Evolutionary conservation across 2,797 vertebrate species (phyloP), one percentile per base, ranked within the genome.

Genomic region (Rhinichthys osculus): DNA sequence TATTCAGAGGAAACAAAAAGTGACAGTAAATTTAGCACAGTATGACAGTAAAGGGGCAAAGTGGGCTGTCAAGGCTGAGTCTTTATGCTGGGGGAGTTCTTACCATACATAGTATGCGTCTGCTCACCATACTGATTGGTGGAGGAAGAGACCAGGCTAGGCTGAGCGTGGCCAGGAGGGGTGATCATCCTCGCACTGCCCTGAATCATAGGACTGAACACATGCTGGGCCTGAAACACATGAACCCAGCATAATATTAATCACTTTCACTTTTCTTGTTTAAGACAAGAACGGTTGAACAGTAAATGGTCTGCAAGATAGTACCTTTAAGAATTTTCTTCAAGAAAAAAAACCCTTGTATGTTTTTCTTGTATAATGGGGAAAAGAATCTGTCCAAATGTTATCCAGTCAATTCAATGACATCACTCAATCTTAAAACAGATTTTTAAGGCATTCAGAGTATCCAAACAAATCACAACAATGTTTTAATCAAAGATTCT

Each of bases 91-190:
- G 14, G 3, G 33, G n/a, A 10, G 33, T 85, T 95, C 97, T 89
- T 98, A 99, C 98, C 98, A 96, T 99, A 99, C 98, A 99, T 99
- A 85, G 98, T 97, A 95, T 99, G 98, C 82, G 98, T 98, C 97
- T 99, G 98, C 93, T 99, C 98, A 88, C 96, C 97, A 91, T 98
- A 99, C 94, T 99, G 98, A 88, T 96, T 94, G 86, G 97, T 97
- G 44, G 98, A 96, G 82, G 98, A 98, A 14, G 98, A 98, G 67
- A 98, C 98, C 73, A 99, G 94, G 88, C 96, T 93, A 85, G 97
- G 97, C 90, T 99, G 98, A 85, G 96, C 97, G 3, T 99, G 98
- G 14, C 96, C 90, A 76, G 96, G 96, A 33, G 97, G 96, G 5
- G 96, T 97, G 96, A 99, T 98, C 98, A 99, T 98, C 90, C 98